A percentile compares a stretch with the other conserved stretches of the same genome.
These are phyloP conservation scores for Montifringilla adamsi DNA, from an alignment of 2,113 vertebrate genomes.

Conservation along the genomic window DNA sequence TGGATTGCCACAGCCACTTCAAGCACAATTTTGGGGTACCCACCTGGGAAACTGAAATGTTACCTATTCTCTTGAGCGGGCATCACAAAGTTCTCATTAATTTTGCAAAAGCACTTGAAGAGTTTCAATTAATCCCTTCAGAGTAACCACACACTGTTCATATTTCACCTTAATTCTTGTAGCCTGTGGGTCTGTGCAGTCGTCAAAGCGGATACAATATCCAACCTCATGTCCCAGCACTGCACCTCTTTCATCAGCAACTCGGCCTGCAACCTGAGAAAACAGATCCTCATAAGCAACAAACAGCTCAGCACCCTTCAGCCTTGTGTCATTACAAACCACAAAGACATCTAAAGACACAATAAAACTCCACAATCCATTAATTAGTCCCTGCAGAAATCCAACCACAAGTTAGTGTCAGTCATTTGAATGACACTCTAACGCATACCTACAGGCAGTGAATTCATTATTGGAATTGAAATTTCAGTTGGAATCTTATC, in stretches of 20 bases:
- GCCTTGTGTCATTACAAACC: neutral
- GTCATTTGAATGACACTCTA: neutral
- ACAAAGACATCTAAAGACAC: neutral
- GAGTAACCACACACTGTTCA: neutral
- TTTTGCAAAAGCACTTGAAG: neutral
- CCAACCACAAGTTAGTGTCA: neutral
- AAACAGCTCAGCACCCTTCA: neutral
- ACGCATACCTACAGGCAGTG: neutral
- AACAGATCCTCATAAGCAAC: neutral
- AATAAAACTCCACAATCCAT: neutral
- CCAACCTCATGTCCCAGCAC: conserved; percentile 95
- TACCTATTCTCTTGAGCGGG: neutral
- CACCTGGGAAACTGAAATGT: neutral
- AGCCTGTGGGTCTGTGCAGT: conserved; percentile 88
- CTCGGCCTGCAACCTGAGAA: conserved; percentile 87
- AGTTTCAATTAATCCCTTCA: neutral
- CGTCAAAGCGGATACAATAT: conserved; percentile 96
- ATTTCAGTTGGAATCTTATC: neutral
- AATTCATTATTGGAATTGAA: neutral
- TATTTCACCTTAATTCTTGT: conserved; percentile 92
- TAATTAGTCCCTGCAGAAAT: neutral
- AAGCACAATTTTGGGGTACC: neutral
- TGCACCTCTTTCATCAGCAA: conserved; percentile 93
- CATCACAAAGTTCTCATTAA: neutral
- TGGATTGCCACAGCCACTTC: neutral